Percentiles rank a stretch among this genome's conserved stretches.
Conservation (phyloP, 2,888 invertebrate species). For the Andrena hattorfiana region DNA sequence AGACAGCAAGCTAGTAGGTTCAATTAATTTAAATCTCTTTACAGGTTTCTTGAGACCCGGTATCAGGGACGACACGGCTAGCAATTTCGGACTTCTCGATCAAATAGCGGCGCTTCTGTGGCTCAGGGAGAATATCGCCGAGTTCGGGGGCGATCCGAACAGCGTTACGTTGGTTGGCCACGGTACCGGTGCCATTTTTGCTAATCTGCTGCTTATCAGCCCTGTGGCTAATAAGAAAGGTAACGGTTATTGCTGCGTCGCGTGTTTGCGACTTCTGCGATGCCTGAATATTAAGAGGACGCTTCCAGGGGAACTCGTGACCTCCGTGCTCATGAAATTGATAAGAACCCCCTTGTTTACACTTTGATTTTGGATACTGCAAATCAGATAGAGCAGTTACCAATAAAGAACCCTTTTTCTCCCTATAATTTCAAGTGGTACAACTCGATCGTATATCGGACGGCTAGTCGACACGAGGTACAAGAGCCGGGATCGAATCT, state of each 20-base stretch:
- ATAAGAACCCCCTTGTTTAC: conserved; percentile 5
- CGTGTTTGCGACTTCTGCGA: conserved; percentile 41
- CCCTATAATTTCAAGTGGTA: neutral
- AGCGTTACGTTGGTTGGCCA: conserved; percentile 97
- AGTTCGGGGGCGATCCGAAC: conserved; percentile 95
- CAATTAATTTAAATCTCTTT: neutral
- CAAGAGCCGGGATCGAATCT: neutral
- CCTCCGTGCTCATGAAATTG: conserved; percentile 23
- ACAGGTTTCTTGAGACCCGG: conserved; percentile 93
- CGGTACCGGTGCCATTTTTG: conserved; percentile 97
- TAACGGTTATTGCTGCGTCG: conserved; percentile 71
- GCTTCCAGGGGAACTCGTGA: conserved; percentile 28
- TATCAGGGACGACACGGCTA: conserved; percentile 90
- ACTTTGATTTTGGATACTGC: conserved; percentile 16
- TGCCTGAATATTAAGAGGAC: conserved; percentile 48
- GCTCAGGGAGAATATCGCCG: conserved; percentile 96
- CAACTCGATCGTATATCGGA: neutral
- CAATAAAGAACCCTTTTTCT: too few species aligned
- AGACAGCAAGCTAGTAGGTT: neutral
- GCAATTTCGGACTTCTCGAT: conserved; percentile 97
- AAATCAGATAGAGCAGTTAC: neutral
- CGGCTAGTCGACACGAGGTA: neutral
- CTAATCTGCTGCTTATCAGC: conserved; percentile 96
- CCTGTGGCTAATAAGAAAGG: conserved; percentile 89
- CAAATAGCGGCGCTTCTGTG: conserved; percentile 97